A percentile compares a stretch with the other conserved stretches of the same genome.
These are phyloP conservation scores for Bombylius major DNA, from an alignment of 2,888 invertebrate species.

Conservation along the genomic window DNA sequence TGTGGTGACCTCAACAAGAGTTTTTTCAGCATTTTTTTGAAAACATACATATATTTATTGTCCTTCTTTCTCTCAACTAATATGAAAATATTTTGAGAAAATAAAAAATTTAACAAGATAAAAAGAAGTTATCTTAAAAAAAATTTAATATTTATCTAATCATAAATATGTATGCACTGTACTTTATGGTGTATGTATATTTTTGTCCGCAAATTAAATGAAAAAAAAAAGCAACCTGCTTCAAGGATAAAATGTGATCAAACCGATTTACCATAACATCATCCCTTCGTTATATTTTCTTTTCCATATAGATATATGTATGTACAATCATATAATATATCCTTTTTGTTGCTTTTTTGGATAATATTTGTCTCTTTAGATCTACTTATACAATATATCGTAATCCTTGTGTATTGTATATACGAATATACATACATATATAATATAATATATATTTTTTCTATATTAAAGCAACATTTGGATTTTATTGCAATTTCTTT, in stretches of 20 bases:
- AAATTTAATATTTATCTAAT: constrained; percentile 18
- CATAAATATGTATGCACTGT: constrained; percentile 17
- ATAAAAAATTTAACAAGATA: not conserved
- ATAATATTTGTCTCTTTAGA: constrained; percentile 2
- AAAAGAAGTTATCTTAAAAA: constrained; percentile 3
- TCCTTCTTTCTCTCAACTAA: too few relatives aligned
- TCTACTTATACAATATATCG: not conserved
- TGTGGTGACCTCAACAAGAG: not conserved
- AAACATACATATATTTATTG: not conserved
- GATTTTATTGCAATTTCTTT: constrained; percentile 20
- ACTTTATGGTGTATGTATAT: not conserved
- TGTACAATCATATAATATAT: not conserved
- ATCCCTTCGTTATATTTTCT: not conserved
- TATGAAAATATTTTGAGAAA: not conserved
- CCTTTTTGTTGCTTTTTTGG: not conserved
- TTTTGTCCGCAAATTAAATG: constrained; percentile 5
- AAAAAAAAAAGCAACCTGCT: not conserved
- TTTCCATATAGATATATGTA: too few relatives aligned
- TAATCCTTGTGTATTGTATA: not conserved
- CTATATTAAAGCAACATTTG: constrained; percentile 20
- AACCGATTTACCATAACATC: not conserved
- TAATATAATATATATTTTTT: constrained; percentile 10
- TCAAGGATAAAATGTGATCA: constrained; percentile 10
- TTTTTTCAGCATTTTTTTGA: not conserved
- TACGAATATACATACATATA: too few relatives aligned